phyloP scores from a whole-genome alignment of 2,888 invertebrate genomes.

The Conistra vaccinii region DNA sequence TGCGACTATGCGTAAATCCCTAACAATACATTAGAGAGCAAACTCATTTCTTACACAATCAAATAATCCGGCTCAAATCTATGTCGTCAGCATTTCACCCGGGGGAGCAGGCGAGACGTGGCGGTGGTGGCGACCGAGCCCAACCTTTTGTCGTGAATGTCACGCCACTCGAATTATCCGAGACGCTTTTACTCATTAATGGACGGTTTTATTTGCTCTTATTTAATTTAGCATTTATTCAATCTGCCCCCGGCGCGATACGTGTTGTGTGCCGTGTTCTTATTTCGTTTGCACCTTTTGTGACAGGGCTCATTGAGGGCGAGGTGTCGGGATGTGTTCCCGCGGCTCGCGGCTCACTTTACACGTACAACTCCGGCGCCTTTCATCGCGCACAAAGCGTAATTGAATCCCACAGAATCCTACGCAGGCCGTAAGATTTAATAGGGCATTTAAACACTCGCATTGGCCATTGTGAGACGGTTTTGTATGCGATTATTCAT shows the following conservation, averaged over 20 bases:
- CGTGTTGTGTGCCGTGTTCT: constrained; percentile 83
- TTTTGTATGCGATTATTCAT: constrained; percentile 90
- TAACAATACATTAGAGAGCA: constrained; percentile 69
- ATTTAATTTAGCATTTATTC: constrained; percentile 91
- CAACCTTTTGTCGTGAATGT: constrained; percentile 82
- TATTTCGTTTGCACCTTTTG: constrained; percentile 89
- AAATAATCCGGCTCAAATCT: constrained; percentile 77
- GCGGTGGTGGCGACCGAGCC: constrained; percentile 69
- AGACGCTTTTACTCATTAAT: constrained; percentile 87
- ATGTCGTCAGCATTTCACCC: constrained; percentile 71
- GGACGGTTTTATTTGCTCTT: constrained; percentile 89
- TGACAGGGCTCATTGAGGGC: constrained; percentile 89
- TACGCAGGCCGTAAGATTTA: constrained; percentile 90
- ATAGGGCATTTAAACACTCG: constrained; percentile 91
- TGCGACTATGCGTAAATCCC: constrained; percentile 50
- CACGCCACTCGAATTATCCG: constrained; percentile 84
- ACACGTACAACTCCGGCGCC: constrained; percentile 87
- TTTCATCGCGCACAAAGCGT: constrained; percentile 90
- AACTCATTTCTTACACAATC: constrained; percentile 78
- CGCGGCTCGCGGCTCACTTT: constrained; percentile 86
- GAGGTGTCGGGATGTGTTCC: constrained; percentile 90
- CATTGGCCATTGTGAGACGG: constrained; percentile 89
- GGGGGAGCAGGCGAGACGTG: constrained; percentile 67
- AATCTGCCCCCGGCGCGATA: constrained; percentile 87
- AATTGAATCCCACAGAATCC: constrained; percentile 91